Percentiles rank a stretch among this genome's conserved stretches.
Evolutionary conservation across 2,888 invertebrate species (phyloP).

Genomic region (Aelia acuminata): DNA sequence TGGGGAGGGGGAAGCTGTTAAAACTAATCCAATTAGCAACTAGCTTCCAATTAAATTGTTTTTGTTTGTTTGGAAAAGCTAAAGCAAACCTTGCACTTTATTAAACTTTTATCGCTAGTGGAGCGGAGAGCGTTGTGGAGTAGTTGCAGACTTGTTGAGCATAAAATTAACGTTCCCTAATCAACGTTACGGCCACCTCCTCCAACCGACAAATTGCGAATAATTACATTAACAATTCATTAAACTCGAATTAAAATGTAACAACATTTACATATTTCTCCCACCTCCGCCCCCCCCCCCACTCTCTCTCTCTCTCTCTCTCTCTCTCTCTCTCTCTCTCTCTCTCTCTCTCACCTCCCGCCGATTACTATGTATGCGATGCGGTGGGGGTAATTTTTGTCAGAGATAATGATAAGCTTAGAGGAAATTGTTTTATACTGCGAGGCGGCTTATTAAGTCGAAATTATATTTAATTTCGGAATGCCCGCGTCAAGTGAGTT

Average conservation of each 20-base stretch:
- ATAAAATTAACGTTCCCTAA: background rate
- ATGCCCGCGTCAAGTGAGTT: conserved; percentile 16
- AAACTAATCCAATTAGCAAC: conserved; percentile 38
- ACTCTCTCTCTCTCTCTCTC: background rate
- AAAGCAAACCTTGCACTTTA: conserved; percentile 21
- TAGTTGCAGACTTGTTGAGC: background rate
- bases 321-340: background rate
- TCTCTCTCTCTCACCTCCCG: background rate
- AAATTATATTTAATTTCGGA: conserved; percentile 43
- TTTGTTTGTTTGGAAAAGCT: conserved; percentile 33
- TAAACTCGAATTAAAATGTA: conserved; percentile 36
- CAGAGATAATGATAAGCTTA: background rate
- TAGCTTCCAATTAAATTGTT: conserved; percentile 21
- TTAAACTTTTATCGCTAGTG: conserved; percentile 17
- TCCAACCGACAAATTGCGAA: background rate
- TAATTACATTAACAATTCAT: conserved; percentile 36
- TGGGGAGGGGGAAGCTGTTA: background rate
- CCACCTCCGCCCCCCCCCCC: too few species aligned
- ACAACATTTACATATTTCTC: background rate
- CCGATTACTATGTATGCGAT: background rate
- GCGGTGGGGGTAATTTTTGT: background rate
- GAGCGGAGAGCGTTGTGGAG: background rate
- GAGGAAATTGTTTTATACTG: conserved; percentile 7
- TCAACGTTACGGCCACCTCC: background rate
- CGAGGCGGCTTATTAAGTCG: background rate